These are phyloP conservation scores for Anastatus disparis DNA, from an alignment of 1,140 invertebrate species.

Conservation along the genomic window DNA sequence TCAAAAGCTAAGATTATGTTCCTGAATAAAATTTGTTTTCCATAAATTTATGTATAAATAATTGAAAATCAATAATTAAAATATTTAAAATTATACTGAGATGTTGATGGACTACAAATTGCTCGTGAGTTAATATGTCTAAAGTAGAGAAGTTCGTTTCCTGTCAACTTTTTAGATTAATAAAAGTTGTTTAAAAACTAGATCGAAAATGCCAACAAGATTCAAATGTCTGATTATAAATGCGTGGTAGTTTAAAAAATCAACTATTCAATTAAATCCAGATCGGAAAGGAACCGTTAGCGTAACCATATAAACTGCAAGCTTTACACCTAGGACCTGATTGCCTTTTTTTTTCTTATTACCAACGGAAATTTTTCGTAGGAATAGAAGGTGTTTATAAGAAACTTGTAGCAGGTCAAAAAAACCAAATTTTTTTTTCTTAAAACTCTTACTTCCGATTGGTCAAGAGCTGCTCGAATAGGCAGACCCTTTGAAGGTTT, in stretches of 20 bases:
- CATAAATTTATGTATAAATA: too few relatives aligned
- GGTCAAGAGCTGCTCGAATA: neutral
- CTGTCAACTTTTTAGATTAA: constrained; percentile 14
- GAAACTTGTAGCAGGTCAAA: constrained; percentile 32
- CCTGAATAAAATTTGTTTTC: too few relatives aligned
- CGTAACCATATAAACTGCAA: too few relatives aligned
- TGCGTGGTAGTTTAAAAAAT: neutral
- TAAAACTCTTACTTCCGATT: neutral
- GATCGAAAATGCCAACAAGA: constrained; percentile 14
- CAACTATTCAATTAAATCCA: too few relatives aligned
- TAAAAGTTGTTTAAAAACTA: constrained; percentile 12
- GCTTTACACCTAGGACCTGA: too few relatives aligned
- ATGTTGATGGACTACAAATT: too few relatives aligned
- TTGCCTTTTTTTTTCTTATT: neutral
- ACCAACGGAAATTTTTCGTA: constrained; percentile 21
- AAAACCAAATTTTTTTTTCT: too few relatives aligned
- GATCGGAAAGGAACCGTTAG: too few relatives aligned
- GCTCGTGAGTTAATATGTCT: too few relatives aligned
- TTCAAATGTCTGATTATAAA: neutral
- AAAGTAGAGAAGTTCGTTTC: constrained; percentile 20
- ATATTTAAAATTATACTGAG: too few relatives aligned
- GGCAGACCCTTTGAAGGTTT: neutral
- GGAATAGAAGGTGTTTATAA: neutral
- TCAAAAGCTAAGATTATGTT: too few relatives aligned
- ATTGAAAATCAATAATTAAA: too few relatives aligned